A percentile compares a stretch with the other conserved stretches of the same genome.
phyloP scores from a whole-genome alignment of 2,888 invertebrate genomes.

The Drosophila gaucha region DNA sequence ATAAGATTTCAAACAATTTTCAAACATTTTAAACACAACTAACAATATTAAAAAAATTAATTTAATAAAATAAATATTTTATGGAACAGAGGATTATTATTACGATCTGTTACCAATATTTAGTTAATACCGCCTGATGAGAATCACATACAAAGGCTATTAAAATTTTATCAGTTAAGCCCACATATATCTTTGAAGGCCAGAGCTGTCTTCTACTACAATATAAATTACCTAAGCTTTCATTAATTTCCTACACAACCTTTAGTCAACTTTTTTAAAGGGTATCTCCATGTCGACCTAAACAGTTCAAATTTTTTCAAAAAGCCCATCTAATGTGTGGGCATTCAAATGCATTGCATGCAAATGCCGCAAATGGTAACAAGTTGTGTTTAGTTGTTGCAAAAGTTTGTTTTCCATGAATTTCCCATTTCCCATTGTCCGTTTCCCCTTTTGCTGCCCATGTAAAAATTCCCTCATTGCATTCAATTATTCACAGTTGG shows the following conservation, averaged over 20 bases:
- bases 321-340: conserved; percentile 3
- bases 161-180: background rate
- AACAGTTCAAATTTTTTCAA: background rate
- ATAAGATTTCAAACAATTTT: too few relatives aligned
- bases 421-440: conserved; percentile 2
- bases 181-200: too few relatives aligned
- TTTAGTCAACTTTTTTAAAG: background rate
- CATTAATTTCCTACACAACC: too few relatives aligned
- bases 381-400: conserved; percentile 28
- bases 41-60: too few relatives aligned
- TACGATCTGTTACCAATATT: too few relatives aligned
- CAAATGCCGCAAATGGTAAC: conserved; percentile 31
- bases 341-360: conserved; percentile 29
- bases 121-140: background rate
- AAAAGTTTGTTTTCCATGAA: conserved; percentile 21
- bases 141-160: conserved; percentile 1
- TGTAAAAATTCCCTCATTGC: conserved; percentile 16
- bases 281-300: conserved; percentile 1
- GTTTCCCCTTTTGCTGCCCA: background rate
- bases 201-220: too few relatives aligned
- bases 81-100: too few relatives aligned
- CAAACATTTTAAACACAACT: too few relatives aligned
- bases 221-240: too few relatives aligned
- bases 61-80: too few relatives aligned
- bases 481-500: conserved; percentile 45